These are phyloP conservation scores for Dolichomitus sp. DNA, from an alignment of 2,888 invertebrate species.

Conservation along the genomic window DNA sequence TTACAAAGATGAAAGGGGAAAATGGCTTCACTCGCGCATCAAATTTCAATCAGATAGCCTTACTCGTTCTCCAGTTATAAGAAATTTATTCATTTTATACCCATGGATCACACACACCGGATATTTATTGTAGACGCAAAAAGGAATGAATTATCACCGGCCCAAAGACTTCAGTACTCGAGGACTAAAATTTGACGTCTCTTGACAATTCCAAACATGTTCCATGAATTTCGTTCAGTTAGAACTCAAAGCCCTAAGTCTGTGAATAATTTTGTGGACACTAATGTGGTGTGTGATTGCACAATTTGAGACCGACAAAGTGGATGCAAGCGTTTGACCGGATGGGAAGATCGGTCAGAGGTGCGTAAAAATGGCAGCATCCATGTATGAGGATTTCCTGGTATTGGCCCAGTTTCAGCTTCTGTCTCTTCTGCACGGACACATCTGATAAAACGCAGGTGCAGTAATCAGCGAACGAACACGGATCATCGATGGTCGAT, in stretches of 20 bases:
- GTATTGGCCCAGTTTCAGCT: constrained; percentile 2
- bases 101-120: no score
- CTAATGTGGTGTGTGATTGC: constrained; percentile 6
- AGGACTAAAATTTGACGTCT: no score
- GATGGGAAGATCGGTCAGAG: constrained; percentile 5
- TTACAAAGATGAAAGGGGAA: no score
- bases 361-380: not conserved
- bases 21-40: no score
- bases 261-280: constrained; percentile 6
- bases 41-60: no score
- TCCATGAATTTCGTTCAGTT: not conserved
- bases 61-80: no score
- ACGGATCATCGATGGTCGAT: constrained; percentile 41
- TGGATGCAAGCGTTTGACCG: constrained; percentile 14
- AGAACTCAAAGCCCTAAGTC: not conserved
- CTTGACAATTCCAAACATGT: not conserved
- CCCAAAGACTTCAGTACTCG: no score
- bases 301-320: constrained; percentile 3
- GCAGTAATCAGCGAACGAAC: constrained; percentile 52
- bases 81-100: no score
- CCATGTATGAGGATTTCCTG: not conserved
- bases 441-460: constrained; percentile 30
- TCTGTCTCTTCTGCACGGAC: not conserved
- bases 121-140: no score
- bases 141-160: no score